These are phyloP conservation scores for Cheilosia impressa DNA, from an alignment of 2,888 invertebrate genomes.

Conservation along the genomic window DNA sequence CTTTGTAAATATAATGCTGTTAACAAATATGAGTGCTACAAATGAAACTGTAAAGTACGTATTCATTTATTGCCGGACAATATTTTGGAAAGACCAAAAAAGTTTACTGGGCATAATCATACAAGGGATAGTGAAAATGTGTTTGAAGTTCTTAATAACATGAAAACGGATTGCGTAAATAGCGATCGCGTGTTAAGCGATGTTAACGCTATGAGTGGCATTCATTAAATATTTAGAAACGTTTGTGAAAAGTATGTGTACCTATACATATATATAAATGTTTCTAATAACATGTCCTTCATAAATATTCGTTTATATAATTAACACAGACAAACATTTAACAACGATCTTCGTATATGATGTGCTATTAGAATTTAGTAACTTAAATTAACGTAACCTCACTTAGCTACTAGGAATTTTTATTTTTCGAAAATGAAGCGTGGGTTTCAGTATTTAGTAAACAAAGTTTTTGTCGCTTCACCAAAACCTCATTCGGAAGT, in stretches of 20 bases:
- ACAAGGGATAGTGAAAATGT: not conserved
- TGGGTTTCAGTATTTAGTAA: not conserved
- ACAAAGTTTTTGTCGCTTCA: conserved; percentile 6
- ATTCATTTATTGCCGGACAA: not conserved
- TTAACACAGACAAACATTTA: no score
- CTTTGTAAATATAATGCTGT: not conserved
- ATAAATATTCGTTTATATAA: no score
- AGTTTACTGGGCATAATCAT: not conserved
- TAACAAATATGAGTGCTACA: conserved; percentile 8
- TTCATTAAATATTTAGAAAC: not conserved
- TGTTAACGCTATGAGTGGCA: not conserved
- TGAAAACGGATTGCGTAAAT: not conserved
- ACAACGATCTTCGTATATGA: no score
- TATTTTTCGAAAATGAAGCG: conserved; percentile 3
- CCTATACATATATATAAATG: not conserved
- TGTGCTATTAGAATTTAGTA: no score
- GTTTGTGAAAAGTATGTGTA: not conserved
- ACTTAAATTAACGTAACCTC: not conserved
- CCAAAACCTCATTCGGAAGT: conserved; percentile 7
- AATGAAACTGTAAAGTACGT: not conserved
- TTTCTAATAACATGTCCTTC: not conserved
- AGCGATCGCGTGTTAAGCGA: not conserved
- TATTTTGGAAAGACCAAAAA: not conserved
- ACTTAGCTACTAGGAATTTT: not conserved
- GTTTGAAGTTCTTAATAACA: not conserved